phyloP scores from a whole-genome alignment of 1,140 invertebrate genomes.

The Neocloeon triangulifer region DNA sequence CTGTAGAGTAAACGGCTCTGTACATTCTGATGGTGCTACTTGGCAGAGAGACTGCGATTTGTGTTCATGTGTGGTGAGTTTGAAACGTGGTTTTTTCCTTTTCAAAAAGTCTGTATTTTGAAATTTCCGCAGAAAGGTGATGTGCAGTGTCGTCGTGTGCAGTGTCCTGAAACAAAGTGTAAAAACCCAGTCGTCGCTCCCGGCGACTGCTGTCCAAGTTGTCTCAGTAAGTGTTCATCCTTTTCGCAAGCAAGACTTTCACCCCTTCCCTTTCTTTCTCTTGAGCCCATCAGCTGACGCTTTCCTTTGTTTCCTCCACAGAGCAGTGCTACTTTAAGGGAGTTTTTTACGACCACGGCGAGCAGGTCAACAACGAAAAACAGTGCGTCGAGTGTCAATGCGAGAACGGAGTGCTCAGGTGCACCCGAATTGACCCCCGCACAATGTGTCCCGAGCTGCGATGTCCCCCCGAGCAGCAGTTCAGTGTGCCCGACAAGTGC shows the following conservation, averaged over 20 bases:
- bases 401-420: constrained; percentile 57
- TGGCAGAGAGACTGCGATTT: constrained; percentile 61
- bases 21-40: constrained; percentile 53
- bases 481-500: constrained; percentile 61
- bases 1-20: constrained; percentile 52
- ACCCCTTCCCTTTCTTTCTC: neutral
- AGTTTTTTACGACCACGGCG: constrained; percentile 62
- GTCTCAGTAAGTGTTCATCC: constrained; percentile 51
- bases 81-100: no score
- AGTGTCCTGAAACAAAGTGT: constrained; percentile 50
- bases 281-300: constrained; percentile 4
- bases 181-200: constrained; percentile 51
- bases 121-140: constrained; percentile 44
- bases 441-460: constrained; percentile 52
- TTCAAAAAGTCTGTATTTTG: no score
- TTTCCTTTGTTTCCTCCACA: constrained; percentile 19
- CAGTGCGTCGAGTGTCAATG: constrained; percentile 54
- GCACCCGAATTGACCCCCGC: constrained; percentile 44
- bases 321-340: constrained; percentile 56
- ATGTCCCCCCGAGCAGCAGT: constrained; percentile 54
- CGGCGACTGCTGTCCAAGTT: constrained; percentile 65
- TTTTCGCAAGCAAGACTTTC: neutral
- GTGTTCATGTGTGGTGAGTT: constrained; percentile 54
- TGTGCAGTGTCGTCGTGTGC: constrained; percentile 50
- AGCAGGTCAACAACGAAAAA: constrained; percentile 40